Evolutionary conservation across 2,888 invertebrate species (phyloP), one percentile per base, ranked within the genome.

Genomic region (Eupithecia insigniata): DNA sequence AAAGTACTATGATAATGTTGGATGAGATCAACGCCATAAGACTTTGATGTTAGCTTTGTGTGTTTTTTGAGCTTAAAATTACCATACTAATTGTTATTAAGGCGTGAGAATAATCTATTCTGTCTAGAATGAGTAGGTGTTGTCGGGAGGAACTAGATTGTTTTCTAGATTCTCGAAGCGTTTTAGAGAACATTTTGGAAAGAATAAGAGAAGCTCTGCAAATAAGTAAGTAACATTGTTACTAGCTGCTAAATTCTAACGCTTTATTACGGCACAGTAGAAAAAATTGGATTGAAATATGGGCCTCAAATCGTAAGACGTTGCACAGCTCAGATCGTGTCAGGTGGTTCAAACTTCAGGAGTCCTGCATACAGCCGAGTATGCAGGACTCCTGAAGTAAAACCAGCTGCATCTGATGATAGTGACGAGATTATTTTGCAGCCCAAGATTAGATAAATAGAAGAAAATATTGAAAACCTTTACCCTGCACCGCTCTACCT

Each of bases 1-100:
- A 4, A 62, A 61, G n/a, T 62, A 46, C 14, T 62, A 14, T 18
- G 60, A 60, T 60, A 64, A 64, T 64, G 26, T 55, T 22, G 64
- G 12, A 64, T 36, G 22, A 64, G 64, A 36, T 64, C 64, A 64
- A 64, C 26, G 36, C n/a, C 26, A 32, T 30, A 1, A 64, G 7
- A 62, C 62, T 64, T 64, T 64, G 12, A 36, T 34, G 16, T 64
- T 60, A 30, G 30, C 30, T 30, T 30, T 30, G 22, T 30, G 18
- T 60, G 12, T 55, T 26, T 55, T 26, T 55, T 12, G 14, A 55
- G 55, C 55, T 26, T 55, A 14, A 14, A 55, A 55, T 55, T 55
- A 55, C 26, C 22, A 26, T 14, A 26, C 55, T 55, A 26, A 26
- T 55, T 55, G 22, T 55, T 26, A 26, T 55, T 55, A 14, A 26